Evolutionary conservation across 2,888 invertebrate genomes (phyloP), one percentile per base, ranked within the genome.

Genomic region (Bombylius major): DNA sequence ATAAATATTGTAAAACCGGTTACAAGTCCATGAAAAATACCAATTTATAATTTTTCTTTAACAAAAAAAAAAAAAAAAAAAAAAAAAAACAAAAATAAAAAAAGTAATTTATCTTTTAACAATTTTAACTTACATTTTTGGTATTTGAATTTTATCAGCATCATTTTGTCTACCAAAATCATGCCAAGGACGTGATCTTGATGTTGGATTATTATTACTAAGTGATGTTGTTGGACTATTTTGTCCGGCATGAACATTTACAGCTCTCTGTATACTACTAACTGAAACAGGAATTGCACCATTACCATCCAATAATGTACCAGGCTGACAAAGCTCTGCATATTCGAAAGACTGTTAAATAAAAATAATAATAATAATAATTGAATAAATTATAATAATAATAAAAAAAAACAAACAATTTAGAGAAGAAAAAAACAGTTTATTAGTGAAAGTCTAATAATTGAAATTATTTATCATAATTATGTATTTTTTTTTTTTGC

Each of bases 121-220:
- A 23, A 23, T 2, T 5, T 36, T 36, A 70, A 88, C 93, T 91
- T 79, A 95, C 94, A 94, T 81, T 87, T 96, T 96, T 74, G 94
- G 92, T 78, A 96, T 96, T 79, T 95, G 93, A 71, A 96, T 91
- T 81, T 94, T 94, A 76, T 94, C 94, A 56, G 90, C 90, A 75
- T 94, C 93, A 70, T 91, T 91, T 72, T 92, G 92, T 62, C 93
- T 81, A 56, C 91, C 93, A 75, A 92, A 94, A 78, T 93, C 94
- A 76, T 92, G 93, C 92, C 91, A 93, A 64, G 91, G 91, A 67
- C 90, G 78, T 64, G 89, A 89, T 70, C 89, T 81, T 61, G 87
- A 80, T 62, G 82, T 76, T 66, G 82, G 79, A 69, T 82, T 81
- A 60, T 78, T 77, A 59, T 81, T 80, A 64, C 81, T 80, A 64